Evolutionary conservation across 2,113 vertebrate species (phyloP), one percentile per base, ranked within the genome.

Genomic region (Apaloderma vittatum): DNA sequence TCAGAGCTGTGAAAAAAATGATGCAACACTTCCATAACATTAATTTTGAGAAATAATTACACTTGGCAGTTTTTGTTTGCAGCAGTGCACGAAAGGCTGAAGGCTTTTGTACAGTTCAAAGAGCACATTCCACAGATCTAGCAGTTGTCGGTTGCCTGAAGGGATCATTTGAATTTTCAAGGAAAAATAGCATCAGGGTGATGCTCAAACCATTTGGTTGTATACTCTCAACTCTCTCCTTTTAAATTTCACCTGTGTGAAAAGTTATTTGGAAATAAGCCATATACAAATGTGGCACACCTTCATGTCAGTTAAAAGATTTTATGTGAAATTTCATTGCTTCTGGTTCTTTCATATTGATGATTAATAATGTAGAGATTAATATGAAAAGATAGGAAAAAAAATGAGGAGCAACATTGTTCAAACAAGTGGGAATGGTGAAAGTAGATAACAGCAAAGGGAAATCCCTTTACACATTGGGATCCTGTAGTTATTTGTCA

Each of bases 31-130:
- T 98, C 98, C 97, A 90, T 98, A 98, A 98, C 98, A 93, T 98
- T 98, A 98, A 97, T 98, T 98, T 94, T 98, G 97, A 98, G 98
- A 98, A 98, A 99, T 99, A 98, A 99, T 99, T 98, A 97, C 97
- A 99, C 89, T 99, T 99, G 99, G 98, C 99, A 99, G 98, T 98
- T 99, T 99, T 99, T 99, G 98, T 99, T 99, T 99, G 99, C 98
- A 98, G 98, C 98, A 98, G 97, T 98, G 98, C 98, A 98, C 97
- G 94, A 97, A 98, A 98, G 98, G 98, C 98, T 98, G 98, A 98
- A 97, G 98, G 98, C 98, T 98, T 99, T 98, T 98, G 98, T 99
- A 99, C 98, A 99, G 99, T 99, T 99, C 99, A 99, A 98, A 99
- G 98, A 99, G 99, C 99, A 99, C 99, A 99, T 99, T 99, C 99